Evolutionary conservation across 1,140 invertebrate genomes (phyloP).

Genomic region (Bombus confusus): DNA sequence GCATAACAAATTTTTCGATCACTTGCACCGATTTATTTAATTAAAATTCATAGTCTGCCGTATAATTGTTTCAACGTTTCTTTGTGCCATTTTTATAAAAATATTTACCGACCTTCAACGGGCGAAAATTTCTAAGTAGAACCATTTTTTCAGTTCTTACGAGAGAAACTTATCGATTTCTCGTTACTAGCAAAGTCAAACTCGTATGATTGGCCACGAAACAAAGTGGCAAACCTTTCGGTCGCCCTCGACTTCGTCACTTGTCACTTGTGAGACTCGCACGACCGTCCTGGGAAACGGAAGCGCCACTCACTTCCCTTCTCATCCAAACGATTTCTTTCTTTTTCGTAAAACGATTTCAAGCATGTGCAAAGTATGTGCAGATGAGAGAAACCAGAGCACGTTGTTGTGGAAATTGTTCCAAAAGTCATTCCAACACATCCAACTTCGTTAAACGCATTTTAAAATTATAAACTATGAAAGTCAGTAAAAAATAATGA

Average conservation of each 20-base stretch:
- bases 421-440: constrained; percentile 32
- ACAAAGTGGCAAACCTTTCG: constrained; percentile 28
- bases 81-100: constrained; percentile 23
- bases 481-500: constrained; percentile 27
- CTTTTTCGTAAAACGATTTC: not conserved
- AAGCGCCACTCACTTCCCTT: constrained; percentile 35
- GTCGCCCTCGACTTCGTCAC: constrained; percentile 62
- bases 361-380: not conserved
- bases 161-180: not conserved
- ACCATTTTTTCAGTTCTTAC: not conserved
- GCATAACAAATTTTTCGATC: not conserved
- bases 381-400: constrained; percentile 9
- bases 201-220: constrained; percentile 15
- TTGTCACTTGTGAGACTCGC: constrained; percentile 49
- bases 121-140: not conserved
- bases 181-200: constrained; percentile 19
- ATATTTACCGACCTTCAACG: constrained; percentile 9
- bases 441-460: constrained; percentile 36
- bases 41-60: constrained; percentile 16
- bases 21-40: not conserved
- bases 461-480: constrained; percentile 13
- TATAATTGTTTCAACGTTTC: not conserved
- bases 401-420: constrained; percentile 39
- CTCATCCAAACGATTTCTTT: constrained; percentile 15
- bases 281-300: constrained; percentile 53